These are phyloP conservation scores for Phalloptychus januarius DNA, from an alignment of 2,797 vertebrate species.

Conservation along the genomic window DNA sequence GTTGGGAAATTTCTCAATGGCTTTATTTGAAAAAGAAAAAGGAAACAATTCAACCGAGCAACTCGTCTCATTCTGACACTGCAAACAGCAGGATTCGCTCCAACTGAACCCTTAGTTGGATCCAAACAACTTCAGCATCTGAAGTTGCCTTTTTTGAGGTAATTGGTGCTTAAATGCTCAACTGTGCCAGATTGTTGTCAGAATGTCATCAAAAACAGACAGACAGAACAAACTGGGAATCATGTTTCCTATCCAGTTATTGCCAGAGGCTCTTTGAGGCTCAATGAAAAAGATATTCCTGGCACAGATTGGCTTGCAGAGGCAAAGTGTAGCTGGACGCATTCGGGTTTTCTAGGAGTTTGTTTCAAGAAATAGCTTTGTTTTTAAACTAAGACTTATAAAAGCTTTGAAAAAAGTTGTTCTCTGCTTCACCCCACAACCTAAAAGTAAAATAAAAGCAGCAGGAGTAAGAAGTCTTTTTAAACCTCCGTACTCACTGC, in stretches of 20 bases:
- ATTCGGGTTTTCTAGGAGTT: neutral
- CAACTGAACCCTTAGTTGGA: neutral
- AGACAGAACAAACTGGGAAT: neutral
- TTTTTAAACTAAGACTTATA: neutral
- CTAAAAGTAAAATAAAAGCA: neutral
- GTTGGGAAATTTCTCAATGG: neutral
- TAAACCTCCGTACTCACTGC: neutral
- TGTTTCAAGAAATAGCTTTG: neutral
- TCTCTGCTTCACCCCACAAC: neutral
- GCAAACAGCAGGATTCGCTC: neutral
- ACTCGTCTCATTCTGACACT: neutral
- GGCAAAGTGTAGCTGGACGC: neutral
- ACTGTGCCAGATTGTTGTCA: neutral
- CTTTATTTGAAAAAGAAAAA: conserved; percentile 24
- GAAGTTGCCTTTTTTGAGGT: neutral
- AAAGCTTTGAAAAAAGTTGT: conserved; percentile 1
- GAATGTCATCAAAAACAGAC: neutral
- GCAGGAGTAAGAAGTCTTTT: neutral
- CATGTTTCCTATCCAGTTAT: neutral
- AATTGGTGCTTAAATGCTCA: neutral
- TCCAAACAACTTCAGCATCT: neutral
- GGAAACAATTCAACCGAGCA: conserved; percentile 21
- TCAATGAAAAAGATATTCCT: neutral
- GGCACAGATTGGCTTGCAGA: neutral
- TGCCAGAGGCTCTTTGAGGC: neutral